Evolutionary conservation across 2,113 vertebrate genomes (phyloP), one percentile per base, ranked within the genome.

Genomic region (Pseudopipra pipra): DNA sequence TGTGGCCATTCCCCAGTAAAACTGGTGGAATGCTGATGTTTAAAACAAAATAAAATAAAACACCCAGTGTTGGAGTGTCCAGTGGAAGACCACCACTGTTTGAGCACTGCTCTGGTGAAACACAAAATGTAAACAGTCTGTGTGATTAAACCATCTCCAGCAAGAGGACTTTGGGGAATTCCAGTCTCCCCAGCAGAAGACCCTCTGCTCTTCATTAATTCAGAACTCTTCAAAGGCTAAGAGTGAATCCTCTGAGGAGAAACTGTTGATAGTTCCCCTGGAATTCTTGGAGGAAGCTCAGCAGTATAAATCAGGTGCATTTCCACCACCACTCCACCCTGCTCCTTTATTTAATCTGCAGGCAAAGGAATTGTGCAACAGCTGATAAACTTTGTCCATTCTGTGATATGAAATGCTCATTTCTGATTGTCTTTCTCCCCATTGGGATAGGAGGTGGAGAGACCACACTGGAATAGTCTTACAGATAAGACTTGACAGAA

Each of bases 101-200:
- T 93, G 89, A 95, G 66, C 70, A 25, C 8, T 81, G 89, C 93
- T 90, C 84, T 91, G 86, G 84, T 94, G 93, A 96, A 93, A 43
- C 66, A 39, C 8, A 82, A 71, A 96, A 94, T 79, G 70, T 96
- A 96, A 96, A 96, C 89, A 95, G 46, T 31, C 81, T 87, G 93
- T 91, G 85, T 91, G 94, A 97, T 96, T 96, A 97, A 95, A 96
- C 41, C 84, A 62, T 70, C 89, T 75, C 84, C 33, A 94, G 89
- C 89, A 85, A 94, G 81, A 96, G 70, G 81, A 75, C 93, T 95
- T 88, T 0, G 49, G 93, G 94, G 94, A 97, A 97, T 97, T 95
- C 77, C 87, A 95, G 54, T 76, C 66, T 85, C 82, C 89, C 73
- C 77, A 65, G 86, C 70, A 95, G 84, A 87, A 87, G 70, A 89